phyloP scores from a whole-genome alignment of 2,888 invertebrate species.

The Clanis bilineata region DNA sequence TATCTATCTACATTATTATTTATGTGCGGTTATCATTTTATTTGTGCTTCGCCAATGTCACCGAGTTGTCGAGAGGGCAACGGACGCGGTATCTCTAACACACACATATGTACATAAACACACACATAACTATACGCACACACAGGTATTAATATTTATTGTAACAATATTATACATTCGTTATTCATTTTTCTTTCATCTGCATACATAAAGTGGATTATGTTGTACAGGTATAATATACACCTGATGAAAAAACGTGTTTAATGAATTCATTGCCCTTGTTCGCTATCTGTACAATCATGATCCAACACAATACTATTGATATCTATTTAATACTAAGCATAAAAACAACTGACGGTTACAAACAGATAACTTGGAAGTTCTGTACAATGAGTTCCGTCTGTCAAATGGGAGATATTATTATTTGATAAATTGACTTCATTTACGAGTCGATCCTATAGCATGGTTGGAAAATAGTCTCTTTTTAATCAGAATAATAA shows the following conservation, averaged over 20 bases:
- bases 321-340: conserved; percentile 14
- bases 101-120: conserved; percentile 51
- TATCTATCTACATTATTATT: conserved; percentile 59
- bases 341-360: not conserved
- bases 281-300: conserved; percentile 49
- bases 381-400: conserved; percentile 18
- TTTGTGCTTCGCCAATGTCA: conserved; percentile 80
- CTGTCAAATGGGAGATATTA: conserved; percentile 14
- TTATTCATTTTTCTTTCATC: conserved; percentile 47
- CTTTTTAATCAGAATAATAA: not conserved
- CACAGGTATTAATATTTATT: conserved; percentile 29
- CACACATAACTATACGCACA: conserved; percentile 43
- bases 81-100: conserved; percentile 69
- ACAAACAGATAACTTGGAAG: not conserved
- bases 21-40: conserved; percentile 71
- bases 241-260: conserved; percentile 58
- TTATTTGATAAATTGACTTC: conserved; percentile 1
- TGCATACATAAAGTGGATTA: conserved; percentile 56
- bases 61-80: conserved; percentile 77
- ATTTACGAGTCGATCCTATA: not conserved
- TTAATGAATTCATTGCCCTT: conserved; percentile 69
- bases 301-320: conserved; percentile 32
- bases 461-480: not conserved
- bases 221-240: conserved; percentile 22
- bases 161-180: conserved; percentile 41